Evolutionary conservation across 2,113 vertebrate genomes (phyloP).

Genomic region (Aldabrachelys gigantea): DNA sequence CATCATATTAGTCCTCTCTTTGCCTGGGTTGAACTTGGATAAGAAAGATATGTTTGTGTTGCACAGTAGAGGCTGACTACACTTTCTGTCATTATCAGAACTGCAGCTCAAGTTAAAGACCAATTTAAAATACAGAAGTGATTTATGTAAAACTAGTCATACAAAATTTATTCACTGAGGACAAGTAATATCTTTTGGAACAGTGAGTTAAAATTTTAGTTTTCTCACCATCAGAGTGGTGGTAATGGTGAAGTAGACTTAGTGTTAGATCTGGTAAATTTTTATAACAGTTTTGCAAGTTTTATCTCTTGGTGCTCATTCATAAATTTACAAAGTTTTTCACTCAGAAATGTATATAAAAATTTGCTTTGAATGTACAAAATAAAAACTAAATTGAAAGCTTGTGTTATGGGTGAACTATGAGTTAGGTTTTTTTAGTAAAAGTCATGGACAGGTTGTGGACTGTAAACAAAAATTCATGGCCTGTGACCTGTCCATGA

Average conservation of each 20-base stretch:
- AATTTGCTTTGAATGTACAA: not conserved
- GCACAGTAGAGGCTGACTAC: not conserved
- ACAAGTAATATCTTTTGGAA: not conserved
- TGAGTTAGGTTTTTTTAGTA: not conserved
- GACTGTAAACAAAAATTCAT: too few species aligned
- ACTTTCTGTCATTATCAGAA: not conserved
- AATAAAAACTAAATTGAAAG: not conserved
- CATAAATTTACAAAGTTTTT: not conserved
- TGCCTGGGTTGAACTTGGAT: not conserved
- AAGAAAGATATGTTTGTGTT: not conserved
- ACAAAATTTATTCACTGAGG: not conserved
- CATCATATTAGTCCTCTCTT: not conserved
- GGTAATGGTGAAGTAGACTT: too few species aligned
- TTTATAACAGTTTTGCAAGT: not conserved
- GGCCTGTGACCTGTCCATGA: too few species aligned
- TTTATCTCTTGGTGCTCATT: not conserved
- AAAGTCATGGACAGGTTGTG: too few species aligned
- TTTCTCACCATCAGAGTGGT: not conserved
- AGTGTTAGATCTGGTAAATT: not conserved
- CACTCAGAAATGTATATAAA: not conserved
- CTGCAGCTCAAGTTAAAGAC: not conserved
- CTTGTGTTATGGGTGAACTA: not conserved
- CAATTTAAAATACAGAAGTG: not conserved
- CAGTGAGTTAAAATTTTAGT: not conserved
- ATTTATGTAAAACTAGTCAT: not conserved